phyloP scores from a whole-genome alignment of 2,113 vertebrate species.

The Hyaena hyaena region DNA sequence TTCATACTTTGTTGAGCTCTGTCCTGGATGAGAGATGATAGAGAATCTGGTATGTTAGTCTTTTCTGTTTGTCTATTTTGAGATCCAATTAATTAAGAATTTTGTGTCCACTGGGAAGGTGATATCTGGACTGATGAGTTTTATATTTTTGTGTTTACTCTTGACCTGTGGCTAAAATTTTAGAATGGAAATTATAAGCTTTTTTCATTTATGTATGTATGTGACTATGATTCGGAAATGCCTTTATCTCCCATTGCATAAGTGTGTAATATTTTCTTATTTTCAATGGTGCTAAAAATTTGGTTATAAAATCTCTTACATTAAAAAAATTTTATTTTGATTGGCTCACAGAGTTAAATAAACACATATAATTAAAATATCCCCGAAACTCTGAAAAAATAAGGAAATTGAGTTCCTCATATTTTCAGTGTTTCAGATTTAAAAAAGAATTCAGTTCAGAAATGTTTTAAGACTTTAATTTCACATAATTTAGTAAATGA shows the following conservation, averaged over 20 bases:
- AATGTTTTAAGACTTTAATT: conserved; percentile 27
- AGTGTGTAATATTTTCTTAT: neutral
- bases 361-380: neutral
- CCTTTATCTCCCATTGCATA: neutral
- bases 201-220: neutral
- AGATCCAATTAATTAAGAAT: neutral
- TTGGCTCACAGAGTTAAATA: neutral
- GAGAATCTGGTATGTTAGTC: neutral
- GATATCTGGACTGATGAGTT: neutral
- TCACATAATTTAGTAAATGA: conserved; percentile 38
- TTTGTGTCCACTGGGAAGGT: neutral
- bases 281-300: neutral
- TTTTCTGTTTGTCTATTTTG: neutral
- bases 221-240: neutral
- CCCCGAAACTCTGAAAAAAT: neutral
- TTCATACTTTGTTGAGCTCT: neutral
- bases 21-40: neutral
- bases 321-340: neutral
- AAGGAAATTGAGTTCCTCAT: neutral
- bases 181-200: neutral
- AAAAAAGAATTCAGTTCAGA: neutral
- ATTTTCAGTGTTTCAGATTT: neutral
- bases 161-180: neutral
- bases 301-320: neutral
- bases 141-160: neutral